Evolutionary conservation across 2,113 vertebrate genomes (phyloP).

Genomic region (Anolis sagrei): DNA sequence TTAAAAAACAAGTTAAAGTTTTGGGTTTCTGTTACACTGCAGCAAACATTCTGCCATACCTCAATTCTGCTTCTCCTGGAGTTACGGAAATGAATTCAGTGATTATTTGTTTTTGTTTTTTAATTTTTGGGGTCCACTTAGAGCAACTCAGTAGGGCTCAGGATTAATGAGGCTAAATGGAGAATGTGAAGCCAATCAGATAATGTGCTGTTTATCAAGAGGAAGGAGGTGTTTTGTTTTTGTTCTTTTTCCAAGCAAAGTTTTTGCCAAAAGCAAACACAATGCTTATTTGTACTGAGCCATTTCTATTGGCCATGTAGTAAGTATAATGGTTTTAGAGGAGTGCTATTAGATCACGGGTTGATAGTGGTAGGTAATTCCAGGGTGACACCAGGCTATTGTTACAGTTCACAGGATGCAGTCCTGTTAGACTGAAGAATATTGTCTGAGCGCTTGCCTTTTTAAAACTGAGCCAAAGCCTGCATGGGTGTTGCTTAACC

Average conservation of each 20-base stretch:
- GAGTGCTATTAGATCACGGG: too few relatives aligned
- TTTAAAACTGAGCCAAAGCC: neutral
- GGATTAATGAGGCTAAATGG: conserved; percentile 72
- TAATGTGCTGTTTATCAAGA: conserved; percentile 55
- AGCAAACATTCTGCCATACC: conserved; percentile 45
- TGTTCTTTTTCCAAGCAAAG: neutral
- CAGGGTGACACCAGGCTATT: neutral
- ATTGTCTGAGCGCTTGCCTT: neutral
- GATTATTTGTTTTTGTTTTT: conserved; percentile 32
- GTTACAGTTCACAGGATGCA: neutral
- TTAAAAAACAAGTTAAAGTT: conserved; percentile 42
- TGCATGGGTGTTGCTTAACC: neutral
- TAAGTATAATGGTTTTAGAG: neutral
- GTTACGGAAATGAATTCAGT: conserved; percentile 60
- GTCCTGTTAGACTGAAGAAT: neutral
- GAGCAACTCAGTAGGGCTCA: conserved; percentile 67
- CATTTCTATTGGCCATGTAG: neutral
- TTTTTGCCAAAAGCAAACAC: neutral
- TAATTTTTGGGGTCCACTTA: conserved; percentile 67
- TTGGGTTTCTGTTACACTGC: conserved; percentile 49
- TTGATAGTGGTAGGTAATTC: too few relatives aligned
- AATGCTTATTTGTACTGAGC: neutral
- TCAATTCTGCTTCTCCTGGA: conserved; percentile 62
- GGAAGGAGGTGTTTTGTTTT: conserved; percentile 38
- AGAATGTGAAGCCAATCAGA: conserved; percentile 57